These are phyloP conservation scores for Lepisosteus oculatus DNA, from an alignment of 2,113 vertebrate genomes.

Conservation along the genomic window DNA sequence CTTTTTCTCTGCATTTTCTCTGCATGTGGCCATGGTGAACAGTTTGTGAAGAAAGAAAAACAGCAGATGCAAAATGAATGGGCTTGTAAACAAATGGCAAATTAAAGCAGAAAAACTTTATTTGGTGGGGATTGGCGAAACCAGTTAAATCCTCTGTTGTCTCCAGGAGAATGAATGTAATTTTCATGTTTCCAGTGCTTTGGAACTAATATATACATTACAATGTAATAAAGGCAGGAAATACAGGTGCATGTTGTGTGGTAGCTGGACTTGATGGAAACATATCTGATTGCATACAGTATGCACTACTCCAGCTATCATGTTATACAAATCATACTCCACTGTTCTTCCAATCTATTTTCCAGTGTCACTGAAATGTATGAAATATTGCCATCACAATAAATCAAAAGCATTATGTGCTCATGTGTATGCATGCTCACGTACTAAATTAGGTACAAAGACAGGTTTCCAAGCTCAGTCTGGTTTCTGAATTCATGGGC, in stretches of 20 bases:
- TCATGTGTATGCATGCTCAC: conserved; percentile 11
- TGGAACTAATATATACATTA: conserved; percentile 3
- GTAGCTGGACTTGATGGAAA: not conserved
- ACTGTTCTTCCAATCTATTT: not conserved
- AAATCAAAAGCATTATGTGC: not conserved
- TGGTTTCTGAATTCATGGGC: conserved; percentile 4
- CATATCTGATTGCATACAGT: not conserved
- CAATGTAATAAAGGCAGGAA: not conserved
- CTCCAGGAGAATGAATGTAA: conserved; percentile 7
- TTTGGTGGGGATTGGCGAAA: conserved; percentile 3
- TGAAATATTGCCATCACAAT: conserved; percentile 11
- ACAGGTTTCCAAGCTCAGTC: not conserved
- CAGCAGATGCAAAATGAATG: conserved; percentile 21
- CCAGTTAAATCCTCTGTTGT: conserved; percentile 4
- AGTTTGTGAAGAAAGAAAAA: conserved; percentile 46
- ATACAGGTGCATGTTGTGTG: not conserved
- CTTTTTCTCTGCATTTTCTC: conserved; percentile 23
- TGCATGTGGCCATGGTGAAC: conserved; percentile 37
- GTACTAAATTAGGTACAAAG: not conserved
- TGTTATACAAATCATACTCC: conserved; percentile 5
- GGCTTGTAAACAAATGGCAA: conserved; percentile 39
- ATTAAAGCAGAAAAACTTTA: conserved; percentile 32
- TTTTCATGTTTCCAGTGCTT: conserved; percentile 7
- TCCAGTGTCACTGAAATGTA: not conserved
- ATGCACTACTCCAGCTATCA: not conserved